Evolutionary conservation across 2,113 vertebrate species (phyloP), one percentile per base, ranked within the genome.

Genomic region (Mastomys coucha): DNA sequence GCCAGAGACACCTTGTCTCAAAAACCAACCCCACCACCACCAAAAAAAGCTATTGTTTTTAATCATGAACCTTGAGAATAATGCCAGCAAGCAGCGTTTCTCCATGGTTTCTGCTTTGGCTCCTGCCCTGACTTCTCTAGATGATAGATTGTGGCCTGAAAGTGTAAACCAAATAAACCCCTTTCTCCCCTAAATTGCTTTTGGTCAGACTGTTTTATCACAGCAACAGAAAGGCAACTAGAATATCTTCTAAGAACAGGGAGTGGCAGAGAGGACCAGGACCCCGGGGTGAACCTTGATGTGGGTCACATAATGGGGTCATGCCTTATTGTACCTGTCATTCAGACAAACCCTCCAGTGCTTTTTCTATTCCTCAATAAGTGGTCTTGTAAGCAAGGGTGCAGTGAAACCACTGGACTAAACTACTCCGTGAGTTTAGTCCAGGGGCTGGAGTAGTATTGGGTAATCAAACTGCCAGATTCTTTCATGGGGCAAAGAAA

Each of bases 171-270:
- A 80, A 56, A 56, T 53, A 56, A 80, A 56, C 4, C 77, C 78
- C 14, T 24, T 56, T 20, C 51, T 36, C 10, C 45, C 33, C 51
- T 22, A 81, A n/a, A 56, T 58, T 81, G 78, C 33, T 81, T 58
- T 56, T 56, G 19, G 51, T n/a, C 10, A n/a, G 51, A n/a, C 4
- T n/a, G 33, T 81, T 80, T 81, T 24, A 81, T n/a, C 19, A 58
- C 33, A 81, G 78, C 51, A 81, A n/a, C 9, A 58, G 33, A 58
- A 58, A 81, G 53, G 51, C 56, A 81, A 58, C 51, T 53, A 22
- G 31, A n/a, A n/a, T 19, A 56, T 76, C 70, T 95, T 94, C 77
- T 72, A 91, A 94, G 60, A 93, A 82, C 51, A 91, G 80, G n/a
- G 89, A 77, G n/a, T 91, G 7, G 42, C 69, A 76, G 72, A 81